A percentile compares a stretch with the other conserved stretches of the same genome.
Evolutionary conservation across 2,888 invertebrate genomes (phyloP).

Genomic region (Chymomyza procnemis): DNA sequence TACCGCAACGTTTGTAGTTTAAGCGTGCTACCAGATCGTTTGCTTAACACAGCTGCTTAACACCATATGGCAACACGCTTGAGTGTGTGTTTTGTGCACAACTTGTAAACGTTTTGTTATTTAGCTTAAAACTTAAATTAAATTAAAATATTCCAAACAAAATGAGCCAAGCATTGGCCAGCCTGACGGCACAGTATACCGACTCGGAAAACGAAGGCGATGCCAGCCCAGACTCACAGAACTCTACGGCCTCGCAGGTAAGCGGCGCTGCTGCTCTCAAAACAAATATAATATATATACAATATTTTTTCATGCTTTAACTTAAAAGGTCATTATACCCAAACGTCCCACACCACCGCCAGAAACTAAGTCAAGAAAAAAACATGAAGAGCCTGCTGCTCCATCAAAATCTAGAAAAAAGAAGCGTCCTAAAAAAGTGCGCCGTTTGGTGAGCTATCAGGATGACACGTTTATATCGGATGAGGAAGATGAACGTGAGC

Average conservation of each 20-base stretch:
- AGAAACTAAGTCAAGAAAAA: constrained; percentile 35
- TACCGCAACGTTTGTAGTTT: not conserved
- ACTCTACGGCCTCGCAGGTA: constrained; percentile 72
- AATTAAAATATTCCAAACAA: not conserved
- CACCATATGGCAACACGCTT: not conserved
- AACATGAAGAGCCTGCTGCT: not conserved
- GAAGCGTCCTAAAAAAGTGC: constrained; percentile 66
- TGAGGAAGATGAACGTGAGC: constrained; percentile 81
- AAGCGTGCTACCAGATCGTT: not conserved
- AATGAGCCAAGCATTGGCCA: constrained; percentile 84
- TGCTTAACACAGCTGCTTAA: not conserved
- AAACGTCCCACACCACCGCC: constrained; percentile 56
- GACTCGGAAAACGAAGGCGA: constrained; percentile 93
- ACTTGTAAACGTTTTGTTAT: not conserved
- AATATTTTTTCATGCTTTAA: not conserved
- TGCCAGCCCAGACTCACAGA: constrained; percentile 77
- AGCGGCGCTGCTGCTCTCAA: not conserved
- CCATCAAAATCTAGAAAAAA: constrained; percentile 39
- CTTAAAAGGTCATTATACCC: constrained; percentile 69
- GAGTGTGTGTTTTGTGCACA: not conserved
- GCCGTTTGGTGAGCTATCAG: constrained; percentile 84
- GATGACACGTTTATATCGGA: constrained; percentile 88
- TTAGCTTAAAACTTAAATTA: not conserved
- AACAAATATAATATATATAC: not conserved
- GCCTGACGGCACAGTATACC: constrained; percentile 92